phyloP scores from a whole-genome alignment of 1,140 invertebrate species.

The Agrypnia vestita region DNA sequence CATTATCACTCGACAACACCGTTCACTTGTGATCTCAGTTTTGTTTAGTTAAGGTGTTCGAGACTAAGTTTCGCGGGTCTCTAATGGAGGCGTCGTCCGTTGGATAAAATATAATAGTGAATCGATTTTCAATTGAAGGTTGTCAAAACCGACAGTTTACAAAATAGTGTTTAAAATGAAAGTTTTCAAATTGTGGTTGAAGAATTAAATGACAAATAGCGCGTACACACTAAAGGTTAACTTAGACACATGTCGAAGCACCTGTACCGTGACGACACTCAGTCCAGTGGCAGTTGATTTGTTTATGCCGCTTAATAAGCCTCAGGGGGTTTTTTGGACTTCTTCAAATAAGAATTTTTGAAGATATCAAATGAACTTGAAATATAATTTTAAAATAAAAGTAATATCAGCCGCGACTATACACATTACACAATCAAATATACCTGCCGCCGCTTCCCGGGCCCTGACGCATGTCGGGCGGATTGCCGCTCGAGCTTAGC shows the following conservation, averaged over 20 bases:
- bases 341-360: too few species aligned
- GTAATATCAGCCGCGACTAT: background rate
- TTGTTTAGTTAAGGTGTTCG: background rate
- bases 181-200: background rate
- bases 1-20: slow-evolving; percentile 20
- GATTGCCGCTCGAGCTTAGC: background rate
- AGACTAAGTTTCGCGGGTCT: background rate
- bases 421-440: slow-evolving; percentile 17
- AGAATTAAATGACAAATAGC: background rate
- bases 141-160: background rate
- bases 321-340: too few species aligned
- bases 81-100: background rate
- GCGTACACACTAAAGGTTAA: too few species aligned
- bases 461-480: background rate
- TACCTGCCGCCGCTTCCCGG: background rate
- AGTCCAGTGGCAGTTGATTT: too few species aligned
- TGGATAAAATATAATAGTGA: slow-evolving; percentile 15
- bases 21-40: slow-evolving; percentile 5
- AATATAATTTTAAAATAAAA: too few species aligned
- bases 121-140: background rate
- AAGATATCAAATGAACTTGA: too few species aligned
- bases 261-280: background rate
- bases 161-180: background rate
- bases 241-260: background rate
- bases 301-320: too few species aligned